These are phyloP conservation scores for Pollenia amentaria DNA, from an alignment of 2,888 invertebrate genomes.

Conservation along the genomic window DNA sequence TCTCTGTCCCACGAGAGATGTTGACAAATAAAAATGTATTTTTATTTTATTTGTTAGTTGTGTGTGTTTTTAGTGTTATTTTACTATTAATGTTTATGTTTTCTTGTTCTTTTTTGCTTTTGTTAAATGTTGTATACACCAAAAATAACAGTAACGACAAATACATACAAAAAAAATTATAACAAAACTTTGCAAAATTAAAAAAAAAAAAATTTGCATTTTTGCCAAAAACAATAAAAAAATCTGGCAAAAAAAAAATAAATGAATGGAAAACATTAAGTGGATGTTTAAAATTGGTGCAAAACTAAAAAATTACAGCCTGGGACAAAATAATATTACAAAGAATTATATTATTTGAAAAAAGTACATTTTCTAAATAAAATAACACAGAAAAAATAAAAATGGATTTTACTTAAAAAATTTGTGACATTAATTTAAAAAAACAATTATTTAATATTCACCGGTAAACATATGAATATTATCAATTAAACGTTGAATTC, in stretches of 20 bases:
- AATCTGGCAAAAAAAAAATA: background rate
- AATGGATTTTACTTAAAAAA: too few relatives aligned
- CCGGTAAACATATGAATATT: too few relatives aligned
- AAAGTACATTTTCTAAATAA: too few relatives aligned
- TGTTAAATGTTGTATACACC: background rate
- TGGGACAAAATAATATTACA: background rate
- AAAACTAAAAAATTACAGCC: background rate
- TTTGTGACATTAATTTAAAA: too few relatives aligned
- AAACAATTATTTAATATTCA: too few relatives aligned
- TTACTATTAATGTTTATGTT: background rate
- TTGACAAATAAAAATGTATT: slow-evolving; percentile 46
- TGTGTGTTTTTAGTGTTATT: background rate
- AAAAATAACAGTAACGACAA: slow-evolving; percentile 25
- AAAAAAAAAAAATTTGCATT: slow-evolving; percentile 14
- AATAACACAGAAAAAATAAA: too few relatives aligned
- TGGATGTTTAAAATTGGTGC: too few relatives aligned
- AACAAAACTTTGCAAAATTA: background rate
- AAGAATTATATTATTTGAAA: too few relatives aligned
- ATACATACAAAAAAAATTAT: background rate
- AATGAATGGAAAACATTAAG: background rate
- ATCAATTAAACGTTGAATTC: too few relatives aligned
- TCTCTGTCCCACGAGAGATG: slow-evolving; percentile 12
- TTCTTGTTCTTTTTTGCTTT: background rate
- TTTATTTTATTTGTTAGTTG: slow-evolving; percentile 1
- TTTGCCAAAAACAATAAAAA: slow-evolving; percentile 49